Percentiles rank a stretch among this genome's conserved stretches.
phyloP scores from a whole-genome alignment of 2,888 invertebrate species.

The Yponomeuta sedellus region DNA sequence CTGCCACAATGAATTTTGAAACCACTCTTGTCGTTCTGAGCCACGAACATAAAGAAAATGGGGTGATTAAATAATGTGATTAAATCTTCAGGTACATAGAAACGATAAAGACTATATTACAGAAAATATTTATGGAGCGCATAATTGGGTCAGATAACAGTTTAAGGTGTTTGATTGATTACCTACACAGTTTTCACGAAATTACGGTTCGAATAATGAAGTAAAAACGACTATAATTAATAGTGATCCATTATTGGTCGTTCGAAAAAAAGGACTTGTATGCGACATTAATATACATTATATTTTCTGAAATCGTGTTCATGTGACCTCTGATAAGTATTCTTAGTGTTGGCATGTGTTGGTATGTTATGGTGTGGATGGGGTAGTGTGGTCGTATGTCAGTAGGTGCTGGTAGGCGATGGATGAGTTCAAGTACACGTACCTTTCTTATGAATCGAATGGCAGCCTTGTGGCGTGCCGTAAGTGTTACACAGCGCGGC shows the following conservation, averaged over 20 bases:
- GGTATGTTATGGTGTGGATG: background rate
- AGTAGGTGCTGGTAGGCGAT: background rate
- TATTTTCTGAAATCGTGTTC: background rate
- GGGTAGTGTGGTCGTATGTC: background rate
- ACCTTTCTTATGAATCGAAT: slow-evolving; percentile 95
- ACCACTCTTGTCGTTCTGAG: background rate
- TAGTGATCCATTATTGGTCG: background rate
- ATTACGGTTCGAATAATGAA: no score
- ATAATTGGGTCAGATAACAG: slow-evolving; percentile 7
- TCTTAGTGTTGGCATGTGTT: background rate
- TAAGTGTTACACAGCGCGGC: slow-evolving; percentile 87
- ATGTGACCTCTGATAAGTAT: background rate
- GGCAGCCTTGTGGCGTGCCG: slow-evolving; percentile 90
- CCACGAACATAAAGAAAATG: background rate
- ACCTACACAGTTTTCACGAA: background rate
- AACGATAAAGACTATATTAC: background rate
- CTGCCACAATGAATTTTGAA: slow-evolving; percentile 7
- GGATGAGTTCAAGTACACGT: slow-evolving; percentile 39
- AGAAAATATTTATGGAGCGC: background rate
- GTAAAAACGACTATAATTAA: no score
- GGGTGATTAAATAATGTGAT: background rate
- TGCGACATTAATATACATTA: slow-evolving; percentile 1
- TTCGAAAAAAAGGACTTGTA: slow-evolving; percentile 3
- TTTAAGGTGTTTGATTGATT: slow-evolving; percentile 10
- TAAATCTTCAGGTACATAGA: background rate